A percentile compares a stretch with the other conserved stretches of the same genome.
Conservation (phyloP, 2,113 vertebrate species). For the Cisticola juncidis region DNA sequence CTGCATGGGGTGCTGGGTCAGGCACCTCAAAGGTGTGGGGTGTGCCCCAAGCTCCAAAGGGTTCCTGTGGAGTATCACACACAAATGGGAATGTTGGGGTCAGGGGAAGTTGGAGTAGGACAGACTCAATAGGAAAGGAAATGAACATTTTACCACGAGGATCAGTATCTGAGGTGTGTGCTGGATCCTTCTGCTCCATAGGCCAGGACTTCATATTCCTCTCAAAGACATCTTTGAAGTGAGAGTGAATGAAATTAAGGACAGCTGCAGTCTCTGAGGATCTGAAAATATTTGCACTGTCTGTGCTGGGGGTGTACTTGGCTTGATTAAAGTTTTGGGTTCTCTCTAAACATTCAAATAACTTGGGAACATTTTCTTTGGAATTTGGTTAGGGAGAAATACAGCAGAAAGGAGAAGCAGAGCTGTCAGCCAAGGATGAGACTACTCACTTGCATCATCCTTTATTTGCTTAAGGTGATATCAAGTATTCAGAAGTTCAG, state of each 20-base stretch:
- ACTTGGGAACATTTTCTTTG: neutral
- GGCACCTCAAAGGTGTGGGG: rapidly evolving
- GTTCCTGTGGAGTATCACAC: neutral
- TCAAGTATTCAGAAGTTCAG: neutral
- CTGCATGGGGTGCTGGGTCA: rapidly evolving
- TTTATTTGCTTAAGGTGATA: slow-evolving; percentile 24
- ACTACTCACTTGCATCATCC: neutral
- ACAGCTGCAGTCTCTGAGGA: neutral
- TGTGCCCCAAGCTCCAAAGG: neutral
- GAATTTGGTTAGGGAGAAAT: neutral
- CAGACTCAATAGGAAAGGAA: neutral
- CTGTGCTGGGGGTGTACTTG: neutral
- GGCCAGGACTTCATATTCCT: neutral
- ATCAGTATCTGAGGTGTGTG: neutral
- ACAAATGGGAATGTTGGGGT: neutral
- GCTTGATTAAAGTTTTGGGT: neutral
- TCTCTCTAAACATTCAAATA: neutral
- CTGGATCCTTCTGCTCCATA: neutral
- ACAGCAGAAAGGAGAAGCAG: neutral
- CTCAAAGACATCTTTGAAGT: neutral
- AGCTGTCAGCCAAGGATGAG: neutral
- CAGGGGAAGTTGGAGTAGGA: neutral
- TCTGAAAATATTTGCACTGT: neutral
- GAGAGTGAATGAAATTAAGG: neutral
- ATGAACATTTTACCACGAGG: neutral